Percentiles rank a stretch among this genome's conserved stretches.
Conservation (phyloP, 2,113 vertebrate genomes). For the Chaetodon auriga region DNA sequence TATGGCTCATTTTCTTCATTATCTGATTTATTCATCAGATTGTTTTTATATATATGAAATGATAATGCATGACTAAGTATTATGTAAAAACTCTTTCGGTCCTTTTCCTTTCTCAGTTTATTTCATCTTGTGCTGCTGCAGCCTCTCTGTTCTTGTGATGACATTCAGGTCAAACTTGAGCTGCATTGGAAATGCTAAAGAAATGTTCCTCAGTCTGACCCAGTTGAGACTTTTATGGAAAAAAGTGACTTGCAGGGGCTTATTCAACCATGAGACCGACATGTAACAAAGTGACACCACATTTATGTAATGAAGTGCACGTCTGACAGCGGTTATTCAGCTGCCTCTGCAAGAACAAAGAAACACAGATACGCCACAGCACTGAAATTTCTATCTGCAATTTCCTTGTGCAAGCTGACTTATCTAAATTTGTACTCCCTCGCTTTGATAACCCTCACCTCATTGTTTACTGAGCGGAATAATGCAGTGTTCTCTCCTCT, state of each 20-base stretch:
- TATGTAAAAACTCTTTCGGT: too few relatives aligned
- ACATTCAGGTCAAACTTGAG: background rate
- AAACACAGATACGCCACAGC: background rate
- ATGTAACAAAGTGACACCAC: background rate
- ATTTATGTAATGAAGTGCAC: background rate
- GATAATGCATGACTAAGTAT: background rate
- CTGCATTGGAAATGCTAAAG: background rate
- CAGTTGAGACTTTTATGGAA: background rate
- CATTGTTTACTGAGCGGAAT: conserved; percentile 41
- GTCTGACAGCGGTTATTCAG: background rate
- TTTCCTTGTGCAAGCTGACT: conserved; percentile 22
- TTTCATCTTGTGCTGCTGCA: background rate
- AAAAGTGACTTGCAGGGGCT: background rate
- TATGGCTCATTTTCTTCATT: background rate
- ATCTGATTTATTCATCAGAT: too few relatives aligned
- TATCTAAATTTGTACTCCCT: conserved; percentile 28
- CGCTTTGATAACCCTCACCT: conserved; percentile 36
- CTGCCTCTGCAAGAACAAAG: background rate
- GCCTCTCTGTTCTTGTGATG: background rate
- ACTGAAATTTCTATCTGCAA: conserved; percentile 3
- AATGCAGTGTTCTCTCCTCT: conserved; percentile 17
- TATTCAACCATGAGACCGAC: background rate
- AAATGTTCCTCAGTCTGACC: background rate
- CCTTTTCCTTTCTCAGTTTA: background rate
- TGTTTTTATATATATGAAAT: background rate